Percentiles rank a stretch among this genome's conserved stretches.
Conservation (phyloP, 1,140 invertebrate genomes). For the Drosophila erecta region DNA sequence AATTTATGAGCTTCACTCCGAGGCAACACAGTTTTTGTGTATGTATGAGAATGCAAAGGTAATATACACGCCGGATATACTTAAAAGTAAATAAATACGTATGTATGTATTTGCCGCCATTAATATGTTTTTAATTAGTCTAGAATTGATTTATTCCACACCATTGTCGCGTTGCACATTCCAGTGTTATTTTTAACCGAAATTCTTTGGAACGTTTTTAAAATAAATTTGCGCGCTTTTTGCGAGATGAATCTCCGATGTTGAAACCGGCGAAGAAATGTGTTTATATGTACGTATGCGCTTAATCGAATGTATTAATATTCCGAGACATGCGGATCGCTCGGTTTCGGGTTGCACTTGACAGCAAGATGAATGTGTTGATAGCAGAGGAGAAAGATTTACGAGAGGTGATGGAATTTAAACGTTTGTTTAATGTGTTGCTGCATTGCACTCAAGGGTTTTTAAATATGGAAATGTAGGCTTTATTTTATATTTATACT, state of each 20-base stretch:
- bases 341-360: slow-evolving; percentile 23
- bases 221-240: slow-evolving; percentile 36
- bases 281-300: too few species aligned
- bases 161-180: slow-evolving; percentile 52
- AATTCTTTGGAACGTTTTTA: slow-evolving; percentile 26
- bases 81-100: slow-evolving; percentile 48
- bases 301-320: slow-evolving; percentile 31
- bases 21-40: slow-evolving; percentile 46
- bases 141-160: slow-evolving; percentile 70
- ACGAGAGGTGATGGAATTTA: neutral
- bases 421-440: too few species aligned
- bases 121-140: slow-evolving; percentile 75
- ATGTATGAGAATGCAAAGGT: slow-evolving; percentile 61
- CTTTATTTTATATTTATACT: too few species aligned
- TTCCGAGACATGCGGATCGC: slow-evolving; percentile 6
- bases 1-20: slow-evolving; percentile 38
- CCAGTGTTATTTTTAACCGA: slow-evolving; percentile 60
- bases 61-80: slow-evolving; percentile 4
- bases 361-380: slow-evolving; percentile 12
- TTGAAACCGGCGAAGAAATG: too few species aligned
- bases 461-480: too few species aligned
- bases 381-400: neutral
- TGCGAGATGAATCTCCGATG: too few species aligned
- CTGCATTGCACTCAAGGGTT: neutral
- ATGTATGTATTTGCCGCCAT: slow-evolving; percentile 30